Evolutionary conservation across 2,888 invertebrate genomes (phyloP).

Genomic region (Aphelenchoides bicaudatus): DNA sequence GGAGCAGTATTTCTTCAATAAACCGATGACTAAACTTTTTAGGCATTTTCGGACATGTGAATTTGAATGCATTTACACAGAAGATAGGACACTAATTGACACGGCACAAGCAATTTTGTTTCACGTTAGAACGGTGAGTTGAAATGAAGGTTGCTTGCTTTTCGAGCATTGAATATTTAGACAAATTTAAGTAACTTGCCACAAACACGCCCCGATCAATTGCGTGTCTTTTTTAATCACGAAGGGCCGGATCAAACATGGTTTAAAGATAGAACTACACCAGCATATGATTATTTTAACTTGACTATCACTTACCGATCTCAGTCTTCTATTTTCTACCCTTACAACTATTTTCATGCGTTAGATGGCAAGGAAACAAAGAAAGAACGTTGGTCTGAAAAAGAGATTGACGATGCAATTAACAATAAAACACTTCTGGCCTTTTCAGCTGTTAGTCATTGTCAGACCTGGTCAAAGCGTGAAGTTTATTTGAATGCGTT

Average conservation of each 20-base stretch:
- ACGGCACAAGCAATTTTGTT: conserved; percentile 9
- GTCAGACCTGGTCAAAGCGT: not conserved
- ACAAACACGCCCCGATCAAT: not conserved
- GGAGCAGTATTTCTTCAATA: too few relatives aligned
- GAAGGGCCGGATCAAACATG: conserved; percentile 7
- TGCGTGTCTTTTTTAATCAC: conserved; percentile 7
- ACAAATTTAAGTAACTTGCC: conserved; percentile 11
- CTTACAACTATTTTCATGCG: conserved; percentile 3
- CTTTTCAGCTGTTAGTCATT: conserved; percentile 6
- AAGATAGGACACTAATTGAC: not conserved
- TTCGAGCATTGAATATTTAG: too few relatives aligned
- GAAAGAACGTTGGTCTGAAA: not conserved
- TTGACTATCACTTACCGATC: conserved; percentile 7
- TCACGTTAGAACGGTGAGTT: too few relatives aligned
- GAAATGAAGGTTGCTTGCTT: too few relatives aligned
- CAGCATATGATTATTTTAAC: conserved; percentile 1
- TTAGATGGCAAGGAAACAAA: conserved; percentile 1
- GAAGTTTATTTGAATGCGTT: conserved; percentile 4
- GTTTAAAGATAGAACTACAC: not conserved
- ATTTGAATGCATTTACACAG: conserved; percentile 2
- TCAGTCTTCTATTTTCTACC: not conserved
- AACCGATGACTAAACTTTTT: too few relatives aligned
- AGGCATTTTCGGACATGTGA: not conserved
- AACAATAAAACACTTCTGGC: not conserved
- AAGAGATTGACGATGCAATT: conserved; percentile 8